Evolutionary conservation across 2,888 invertebrate species (phyloP).

Genomic region (Yponomeuta cagnagella): DNA sequence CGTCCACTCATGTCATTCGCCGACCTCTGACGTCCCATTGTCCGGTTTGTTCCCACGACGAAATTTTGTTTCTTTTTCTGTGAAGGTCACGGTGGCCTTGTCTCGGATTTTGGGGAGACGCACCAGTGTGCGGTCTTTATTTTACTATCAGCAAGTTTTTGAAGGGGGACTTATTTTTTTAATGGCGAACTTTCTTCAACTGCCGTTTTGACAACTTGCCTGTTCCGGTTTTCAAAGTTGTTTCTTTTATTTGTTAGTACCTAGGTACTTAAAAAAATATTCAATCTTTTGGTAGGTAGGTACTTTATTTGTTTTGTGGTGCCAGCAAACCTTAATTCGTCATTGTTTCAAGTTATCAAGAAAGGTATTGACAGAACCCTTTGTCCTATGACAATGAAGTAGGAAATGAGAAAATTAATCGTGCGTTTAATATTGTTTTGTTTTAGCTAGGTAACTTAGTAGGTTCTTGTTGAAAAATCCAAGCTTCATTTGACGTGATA

Average conservation of each 20-base stretch:
- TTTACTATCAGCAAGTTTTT: background rate
- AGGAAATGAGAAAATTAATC: constrained; percentile 13
- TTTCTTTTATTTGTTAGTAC: no score
- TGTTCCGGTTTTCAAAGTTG: no score
- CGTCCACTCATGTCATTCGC: constrained; percentile 14
- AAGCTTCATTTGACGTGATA: no score
- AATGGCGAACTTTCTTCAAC: no score
- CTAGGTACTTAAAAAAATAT: no score
- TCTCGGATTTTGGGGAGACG: background rate
- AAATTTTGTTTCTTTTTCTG: constrained; percentile 17
- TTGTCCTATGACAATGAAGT: background rate
- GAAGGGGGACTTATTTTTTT: no score
- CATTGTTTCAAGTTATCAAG: no score
- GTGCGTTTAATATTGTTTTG: constrained; percentile 4
- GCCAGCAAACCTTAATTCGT: no score
- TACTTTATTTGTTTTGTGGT: no score
- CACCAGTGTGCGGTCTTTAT: background rate
- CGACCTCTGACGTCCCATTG: constrained; percentile 17
- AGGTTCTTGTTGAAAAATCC: background rate
- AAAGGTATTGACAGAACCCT: background rate
- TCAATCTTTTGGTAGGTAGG: no score
- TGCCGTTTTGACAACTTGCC: no score
- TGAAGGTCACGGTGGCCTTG: constrained; percentile 31
- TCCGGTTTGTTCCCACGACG: constrained; percentile 18
- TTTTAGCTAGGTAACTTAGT: background rate